Evolutionary conservation across 2,113 vertebrate species (phyloP), one percentile per base, ranked within the genome.

Genomic region (Hippocampus abdominalis): DNA sequence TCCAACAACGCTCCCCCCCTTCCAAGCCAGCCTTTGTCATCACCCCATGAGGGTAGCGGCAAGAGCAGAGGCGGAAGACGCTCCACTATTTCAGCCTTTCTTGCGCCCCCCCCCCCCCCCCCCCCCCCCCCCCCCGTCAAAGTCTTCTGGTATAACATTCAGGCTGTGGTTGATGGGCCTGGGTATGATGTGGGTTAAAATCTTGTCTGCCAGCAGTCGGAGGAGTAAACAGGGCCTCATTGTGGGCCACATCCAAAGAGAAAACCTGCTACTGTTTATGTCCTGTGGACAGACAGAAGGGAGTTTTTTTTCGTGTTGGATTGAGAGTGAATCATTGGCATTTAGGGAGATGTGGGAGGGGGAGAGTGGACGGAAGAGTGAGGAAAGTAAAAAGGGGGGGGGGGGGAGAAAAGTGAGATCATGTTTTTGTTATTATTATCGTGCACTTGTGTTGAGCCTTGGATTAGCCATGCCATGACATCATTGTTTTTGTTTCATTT

Each of bases 401-500:
- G 61, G 32, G 71, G 39, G 63, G 54, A 54, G 70, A 61, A 56
- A 49, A 73, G 64, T 88, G 88, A 90, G 86, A 84, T 91, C 89
- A 90, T 91, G 85, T 89, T 90, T 90, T 87, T 88, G 84, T 89
- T 88, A 84, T 89, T 88, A 89, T 91, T 88, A 89, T 90, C 84
- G 69, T 84, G 86, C 85, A 90, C 86, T 88, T 88, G 88, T 85
- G 88, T 86, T 85, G 88, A 88, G 87, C 86, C 77, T 80, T 87
- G 84, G 86, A 90, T 90, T 89, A 89, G 80, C 83, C 77, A 72
- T 40, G 73, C 77, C 79, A 85, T 92, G 90, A 91, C 87, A 90
- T 92, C 91, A 91, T 88, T 91, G 89, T 90, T 90, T 88, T 89
- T 86, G 72, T 88, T 91, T 90, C 87, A 91, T 90, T 87, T 85